Percentiles rank a stretch among this genome's conserved stretches.
Evolutionary conservation across 1,140 invertebrate species (phyloP).

Genomic region (Microplitis demolitor): DNA sequence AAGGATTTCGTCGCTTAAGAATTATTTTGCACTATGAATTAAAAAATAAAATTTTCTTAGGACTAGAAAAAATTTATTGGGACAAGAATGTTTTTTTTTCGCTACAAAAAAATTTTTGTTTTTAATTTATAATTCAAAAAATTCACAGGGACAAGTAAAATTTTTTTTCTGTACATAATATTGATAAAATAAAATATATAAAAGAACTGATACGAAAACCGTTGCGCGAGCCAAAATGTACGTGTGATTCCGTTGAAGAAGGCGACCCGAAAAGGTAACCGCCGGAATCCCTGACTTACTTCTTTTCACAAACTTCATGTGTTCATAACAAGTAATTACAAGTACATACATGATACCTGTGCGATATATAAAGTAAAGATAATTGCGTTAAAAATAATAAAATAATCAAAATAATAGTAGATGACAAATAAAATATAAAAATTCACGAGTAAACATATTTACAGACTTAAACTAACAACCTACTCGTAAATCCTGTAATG

Average conservation of each 20-base stretch:
- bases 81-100: no score
- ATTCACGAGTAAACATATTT: not conserved
- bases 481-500: conserved; percentile 2
- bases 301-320: conserved; percentile 1
- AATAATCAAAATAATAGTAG: not conserved
- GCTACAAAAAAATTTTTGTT: no score
- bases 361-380: not conserved
- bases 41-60: no score
- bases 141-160: no score
- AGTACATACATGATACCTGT: not conserved
- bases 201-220: not conserved
- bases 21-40: no score
- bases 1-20: no score
- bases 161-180: not conserved
- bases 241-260: conserved; percentile 1
- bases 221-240: not conserved
- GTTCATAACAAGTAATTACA: not conserved
- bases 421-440: no score
- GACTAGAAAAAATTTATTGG: no score
- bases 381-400: not conserved
- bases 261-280: conserved; percentile 12
- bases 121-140: no score
- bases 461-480: not conserved
- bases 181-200: not conserved
- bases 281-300: conserved; percentile 8